phyloP scores from a whole-genome alignment of 2,113 vertebrate species.

The Seriola dumerili region DNA sequence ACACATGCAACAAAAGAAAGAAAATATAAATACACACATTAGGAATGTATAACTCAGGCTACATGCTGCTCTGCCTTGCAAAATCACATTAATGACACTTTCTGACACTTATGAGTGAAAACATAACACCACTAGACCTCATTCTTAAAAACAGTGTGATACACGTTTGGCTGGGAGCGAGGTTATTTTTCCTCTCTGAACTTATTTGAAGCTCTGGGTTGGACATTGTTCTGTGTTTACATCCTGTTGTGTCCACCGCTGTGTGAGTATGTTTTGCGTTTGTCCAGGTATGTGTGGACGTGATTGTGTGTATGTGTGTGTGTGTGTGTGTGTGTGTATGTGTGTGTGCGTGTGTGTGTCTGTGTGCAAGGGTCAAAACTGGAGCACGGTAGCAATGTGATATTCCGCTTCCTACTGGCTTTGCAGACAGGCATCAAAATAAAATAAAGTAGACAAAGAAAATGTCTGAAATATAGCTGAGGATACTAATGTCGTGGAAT shows the following conservation, averaged over 20 bases:
- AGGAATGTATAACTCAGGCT: neutral
- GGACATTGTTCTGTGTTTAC: constrained; percentile 74
- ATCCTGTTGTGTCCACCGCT: constrained; percentile 72
- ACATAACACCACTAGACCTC: constrained; percentile 40
- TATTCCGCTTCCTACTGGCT: constrained; percentile 17
- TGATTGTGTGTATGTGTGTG: constrained; percentile 41
- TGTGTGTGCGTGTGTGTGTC: neutral
- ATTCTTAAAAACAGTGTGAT: constrained; percentile 57
- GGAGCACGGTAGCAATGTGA: constrained; percentile 32
- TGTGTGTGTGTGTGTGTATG: constrained; percentile 47
- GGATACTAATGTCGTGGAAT: constrained; percentile 9
- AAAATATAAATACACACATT: constrained; percentile 20
- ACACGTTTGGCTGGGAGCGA: constrained; percentile 58
- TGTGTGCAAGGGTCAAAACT: constrained; percentile 46
- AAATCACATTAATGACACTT: constrained; percentile 46
- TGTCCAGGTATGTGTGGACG: constrained; percentile 58
- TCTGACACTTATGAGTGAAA: constrained; percentile 25
- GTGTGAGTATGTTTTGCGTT: constrained; percentile 49
- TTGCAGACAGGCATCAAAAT: constrained; percentile 26
- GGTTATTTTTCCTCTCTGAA: constrained; percentile 69
- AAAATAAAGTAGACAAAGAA: constrained; percentile 12
- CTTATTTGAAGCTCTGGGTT: constrained; percentile 54
- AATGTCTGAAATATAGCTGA: constrained; percentile 16
- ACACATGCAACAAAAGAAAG: constrained; percentile 16
- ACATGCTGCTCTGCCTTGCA: constrained; percentile 23